These are phyloP conservation scores for Spinus pinus DNA, from an alignment of 2,797 vertebrate genomes.

Conservation along the genomic window DNA sequence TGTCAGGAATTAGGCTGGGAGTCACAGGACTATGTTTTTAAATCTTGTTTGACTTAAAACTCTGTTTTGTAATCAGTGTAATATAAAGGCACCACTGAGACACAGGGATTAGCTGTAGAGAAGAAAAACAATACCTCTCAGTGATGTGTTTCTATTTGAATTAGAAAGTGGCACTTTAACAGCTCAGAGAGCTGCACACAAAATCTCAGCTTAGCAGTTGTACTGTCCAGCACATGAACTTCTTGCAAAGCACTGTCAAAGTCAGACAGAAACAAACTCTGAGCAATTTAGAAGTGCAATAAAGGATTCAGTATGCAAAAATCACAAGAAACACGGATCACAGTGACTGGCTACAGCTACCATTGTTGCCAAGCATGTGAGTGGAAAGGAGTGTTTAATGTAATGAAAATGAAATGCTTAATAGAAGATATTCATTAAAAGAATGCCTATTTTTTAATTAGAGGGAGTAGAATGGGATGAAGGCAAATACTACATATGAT, in stretches of 20 bases:
- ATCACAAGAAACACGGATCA: not conserved
- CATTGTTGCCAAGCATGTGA: not conserved
- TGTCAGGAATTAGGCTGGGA: conserved; percentile 49
- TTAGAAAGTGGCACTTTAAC: not conserved
- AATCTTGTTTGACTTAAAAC: conserved; percentile 54
- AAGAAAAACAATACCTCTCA: not conserved
- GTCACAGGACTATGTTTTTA: conserved; percentile 6
- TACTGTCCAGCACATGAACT: not conserved
- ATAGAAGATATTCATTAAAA: not conserved
- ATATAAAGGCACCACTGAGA: not conserved
- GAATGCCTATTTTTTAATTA: not conserved
- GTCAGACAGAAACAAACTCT: not conserved
- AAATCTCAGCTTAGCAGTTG: not conserved
- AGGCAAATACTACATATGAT: not conserved
- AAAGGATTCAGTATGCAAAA: conserved; percentile 8
- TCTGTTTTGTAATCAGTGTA: conserved; percentile 45
- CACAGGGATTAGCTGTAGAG: conserved; percentile 2
- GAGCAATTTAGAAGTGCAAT: conserved; percentile 2
- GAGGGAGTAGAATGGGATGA: not conserved
- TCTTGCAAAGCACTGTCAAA: not conserved
- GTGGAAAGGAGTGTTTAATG: not conserved
- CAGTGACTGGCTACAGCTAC: not conserved
- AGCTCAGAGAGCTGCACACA: not conserved
- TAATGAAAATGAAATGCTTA: not conserved
- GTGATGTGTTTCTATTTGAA: not conserved